Base-by-base conservation (phyloP, 1,140 invertebrate genomes). In the Drosophila pseudoananassae region DNA sequence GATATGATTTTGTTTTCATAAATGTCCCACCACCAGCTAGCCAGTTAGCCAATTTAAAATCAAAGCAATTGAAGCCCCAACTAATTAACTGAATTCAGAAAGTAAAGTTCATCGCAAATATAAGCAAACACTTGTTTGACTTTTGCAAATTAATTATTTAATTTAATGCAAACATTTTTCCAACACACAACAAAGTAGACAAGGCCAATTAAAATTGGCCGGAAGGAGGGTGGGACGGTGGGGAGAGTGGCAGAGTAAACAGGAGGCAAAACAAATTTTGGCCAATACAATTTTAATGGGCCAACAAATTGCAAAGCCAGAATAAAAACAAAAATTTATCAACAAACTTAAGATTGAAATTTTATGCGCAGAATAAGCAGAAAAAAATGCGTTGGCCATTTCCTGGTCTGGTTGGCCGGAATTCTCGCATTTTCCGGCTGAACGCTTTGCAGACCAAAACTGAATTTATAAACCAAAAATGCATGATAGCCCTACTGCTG, bases 401-500 rank as follows among this genome's bases (percentile, higher is more conserved):
- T 29, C 59, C 59, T 36, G 43, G 36, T 58, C 40, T 63, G 33
- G 43, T 68, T 14, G 10, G 6, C 46, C 52, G 51, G 65, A 60
- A 63, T 63, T 25, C 54, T 64, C 56, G 73, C 63, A 85, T 81
- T 87, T 87, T 85, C 69, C 78, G 45, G 50, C 60, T 81, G 68
- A 81, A 75, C 69, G 82, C 59, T 71, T 36, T 81, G 68, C 77
- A 70, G 63, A 57, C 78, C 81, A 81, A 85, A 74, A 77, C 69
- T 66, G 64, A 78, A 85, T 78, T 75, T 84, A 85, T 81, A 85
- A 85, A 85, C 63, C 81, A 70, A 74, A 74, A 81, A 80, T 74
- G 73, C 73, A 85, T 61, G 68, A 66, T 77, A 66, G 56, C 64
- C 78, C 78, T 27, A 36, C 10, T 0, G 9, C 12, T 0, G 2